Conservation (phyloP, 1,140 invertebrate species). For the Aporrectodea caliginosa region DNA sequence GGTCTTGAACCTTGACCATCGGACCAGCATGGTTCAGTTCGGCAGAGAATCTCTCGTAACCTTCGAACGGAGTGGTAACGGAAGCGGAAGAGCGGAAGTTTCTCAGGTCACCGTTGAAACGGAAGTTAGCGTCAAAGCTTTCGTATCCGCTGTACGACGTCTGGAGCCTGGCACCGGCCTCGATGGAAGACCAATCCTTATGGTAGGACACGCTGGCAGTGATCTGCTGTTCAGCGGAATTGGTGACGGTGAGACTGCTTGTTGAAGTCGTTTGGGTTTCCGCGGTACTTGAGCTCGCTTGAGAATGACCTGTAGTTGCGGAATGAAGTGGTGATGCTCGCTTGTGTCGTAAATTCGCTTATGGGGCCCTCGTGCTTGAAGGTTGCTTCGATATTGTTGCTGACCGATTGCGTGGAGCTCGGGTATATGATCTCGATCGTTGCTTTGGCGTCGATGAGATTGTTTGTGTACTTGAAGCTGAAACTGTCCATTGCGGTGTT, state of each 20-base stretch:
- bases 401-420: no score
- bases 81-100: conserved; percentile 24
- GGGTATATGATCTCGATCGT: not conserved
- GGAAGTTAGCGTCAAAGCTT: conserved; percentile 34
- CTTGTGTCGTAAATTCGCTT: conserved; percentile 16
- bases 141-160: conserved; percentile 30
- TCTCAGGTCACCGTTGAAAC: conserved; percentile 9
- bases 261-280: conserved; percentile 1
- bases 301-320: conserved; percentile 9
- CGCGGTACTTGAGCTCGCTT: conserved; percentile 1
- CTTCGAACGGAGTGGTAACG: conserved; percentile 36
- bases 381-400: not conserved
- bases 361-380: conserved; percentile 22
- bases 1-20: conserved; percentile 12
- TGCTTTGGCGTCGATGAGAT: not conserved
- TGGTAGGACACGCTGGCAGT: not conserved
- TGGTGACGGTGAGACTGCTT: not conserved
- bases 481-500: not conserved
- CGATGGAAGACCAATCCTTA: not conserved
- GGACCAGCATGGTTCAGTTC: conserved; percentile 22
- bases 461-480: conserved; percentile 12
- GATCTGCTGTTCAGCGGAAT: not conserved
- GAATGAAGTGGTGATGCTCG: not conserved
- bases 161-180: not conserved
- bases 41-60: conserved; percentile 16